phyloP scores from a whole-genome alignment of 2,888 invertebrate genomes.

The Mylabris sibirica region DNA sequence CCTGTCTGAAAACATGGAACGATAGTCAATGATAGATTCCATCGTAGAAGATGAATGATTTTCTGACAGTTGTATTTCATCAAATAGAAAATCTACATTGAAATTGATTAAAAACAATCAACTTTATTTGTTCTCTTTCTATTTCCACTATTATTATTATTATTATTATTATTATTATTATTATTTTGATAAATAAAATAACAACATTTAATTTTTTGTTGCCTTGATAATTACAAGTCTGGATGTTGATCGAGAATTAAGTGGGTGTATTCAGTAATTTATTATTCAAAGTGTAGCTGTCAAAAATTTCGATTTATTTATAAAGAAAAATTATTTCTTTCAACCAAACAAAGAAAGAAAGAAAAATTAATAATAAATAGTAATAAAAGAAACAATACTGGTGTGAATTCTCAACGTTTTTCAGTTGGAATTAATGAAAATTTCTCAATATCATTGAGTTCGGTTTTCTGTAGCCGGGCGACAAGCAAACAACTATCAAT shows the following conservation, averaged over 20 bases:
- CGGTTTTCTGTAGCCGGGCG: conserved; percentile 49
- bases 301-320: conserved; percentile 12
- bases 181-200: conserved; percentile 1
- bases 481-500: conserved; percentile 61
- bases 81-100: background rate
- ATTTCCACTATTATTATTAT: background rate
- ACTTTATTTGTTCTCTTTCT: too few relatives aligned
- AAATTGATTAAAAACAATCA: background rate
- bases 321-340: background rate
- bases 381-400: too few relatives aligned
- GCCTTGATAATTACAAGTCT: conserved; percentile 7
- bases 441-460: conserved; percentile 61
- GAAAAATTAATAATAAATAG: background rate
- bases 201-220: conserved; percentile 4
- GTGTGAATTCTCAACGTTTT: conserved; percentile 12
- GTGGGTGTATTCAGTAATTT: conserved; percentile 22
- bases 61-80: background rate
- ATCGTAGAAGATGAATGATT: background rate
- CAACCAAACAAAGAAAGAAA: background rate
- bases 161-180: background rate
- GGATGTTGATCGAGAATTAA: conserved; percentile 21
- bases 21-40: background rate
- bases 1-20: background rate
- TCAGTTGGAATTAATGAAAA: conserved; percentile 60
- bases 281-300: conserved; percentile 13